A percentile compares a stretch with the other conserved stretches of the same genome.
phyloP scores from a whole-genome alignment of 1,140 invertebrate species.

The Drosophila kanapiae region DNA sequence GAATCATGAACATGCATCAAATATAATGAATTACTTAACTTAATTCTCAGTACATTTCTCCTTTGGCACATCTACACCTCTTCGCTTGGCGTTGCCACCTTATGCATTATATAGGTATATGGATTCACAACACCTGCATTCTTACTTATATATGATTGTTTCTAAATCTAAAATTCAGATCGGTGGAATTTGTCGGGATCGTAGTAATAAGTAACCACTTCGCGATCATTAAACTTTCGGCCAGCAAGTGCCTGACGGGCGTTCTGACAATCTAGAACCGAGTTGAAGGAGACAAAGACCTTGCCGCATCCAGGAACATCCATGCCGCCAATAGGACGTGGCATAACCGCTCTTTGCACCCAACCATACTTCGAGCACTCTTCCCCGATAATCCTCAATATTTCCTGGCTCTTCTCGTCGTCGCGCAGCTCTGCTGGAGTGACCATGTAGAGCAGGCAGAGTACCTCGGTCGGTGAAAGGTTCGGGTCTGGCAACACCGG shows the following conservation, averaged over 20 bases:
- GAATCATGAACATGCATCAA: too few species aligned
- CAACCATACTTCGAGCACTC: constrained; percentile 99
- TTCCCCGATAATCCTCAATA: constrained; percentile 98
- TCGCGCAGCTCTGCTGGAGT: constrained; percentile 98
- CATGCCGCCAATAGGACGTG: constrained; percentile 97
- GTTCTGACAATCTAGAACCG: constrained; percentile 98
- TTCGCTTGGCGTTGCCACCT: too few species aligned
- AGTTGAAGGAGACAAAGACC: constrained; percentile 99
- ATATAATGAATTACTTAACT: too few species aligned
- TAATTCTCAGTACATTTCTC: too few species aligned
- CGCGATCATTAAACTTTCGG: constrained; percentile 98
- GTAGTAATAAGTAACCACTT: constrained; percentile 99
- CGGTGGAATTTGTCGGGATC: constrained; percentile 99
- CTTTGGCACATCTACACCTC: too few species aligned
- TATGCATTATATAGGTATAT: too few species aligned
- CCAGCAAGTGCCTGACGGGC: constrained; percentile 99
- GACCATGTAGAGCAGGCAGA: constrained; percentile 99
- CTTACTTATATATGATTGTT: background rate
- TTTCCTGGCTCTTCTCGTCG: constrained; percentile 99
- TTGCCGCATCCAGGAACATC: constrained; percentile 99
- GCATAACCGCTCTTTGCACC: constrained; percentile 98
- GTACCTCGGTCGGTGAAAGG: constrained; percentile 96
- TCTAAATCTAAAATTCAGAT: constrained; percentile 94
- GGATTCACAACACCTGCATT: too few species aligned
- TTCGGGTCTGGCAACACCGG: constrained; percentile 94